Evolutionary conservation across 2,888 invertebrate genomes (phyloP).

Genomic region (Drosophila sordidula): DNA sequence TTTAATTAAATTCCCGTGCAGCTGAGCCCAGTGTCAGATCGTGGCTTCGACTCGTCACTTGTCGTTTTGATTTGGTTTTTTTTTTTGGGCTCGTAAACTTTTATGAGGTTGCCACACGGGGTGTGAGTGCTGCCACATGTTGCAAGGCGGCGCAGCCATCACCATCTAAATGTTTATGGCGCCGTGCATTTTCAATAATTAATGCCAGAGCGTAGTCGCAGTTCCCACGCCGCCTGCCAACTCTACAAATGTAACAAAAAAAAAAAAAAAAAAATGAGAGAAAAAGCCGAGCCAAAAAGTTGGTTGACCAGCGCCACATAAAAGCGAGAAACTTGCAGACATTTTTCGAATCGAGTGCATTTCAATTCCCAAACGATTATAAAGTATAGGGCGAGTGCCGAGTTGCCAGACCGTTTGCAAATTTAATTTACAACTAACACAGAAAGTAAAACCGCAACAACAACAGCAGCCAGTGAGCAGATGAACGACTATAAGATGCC

Average conservation of each 20-base stretch:
- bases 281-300: constrained; percentile 61
- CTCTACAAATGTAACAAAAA: constrained; percentile 71
- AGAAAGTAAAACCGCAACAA: constrained; percentile 46
- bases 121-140: constrained; percentile 60
- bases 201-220: constrained; percentile 47
- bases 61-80: constrained; percentile 66
- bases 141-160: constrained; percentile 40
- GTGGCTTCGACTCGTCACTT: constrained; percentile 56
- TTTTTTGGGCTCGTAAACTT: constrained; percentile 63
- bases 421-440: constrained; percentile 75
- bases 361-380: constrained; percentile 81
- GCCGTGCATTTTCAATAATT: constrained; percentile 74
- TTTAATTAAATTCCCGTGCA: constrained; percentile 78
- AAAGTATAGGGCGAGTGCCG: constrained; percentile 57
- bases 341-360: constrained; percentile 73
- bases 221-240: constrained; percentile 15
- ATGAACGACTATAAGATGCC: neutral
- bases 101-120: constrained; percentile 55
- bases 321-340: constrained; percentile 54
- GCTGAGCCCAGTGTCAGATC: constrained; percentile 61
- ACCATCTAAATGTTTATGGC: constrained; percentile 72
- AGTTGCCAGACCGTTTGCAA: constrained; percentile 77
- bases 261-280: too few relatives aligned
- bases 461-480: neutral
- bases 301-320: constrained; percentile 58